Evolutionary conservation across 2,888 invertebrate genomes (phyloP), one percentile per base, ranked within the genome.

Genomic region (Therioaphis trifolii): DNA sequence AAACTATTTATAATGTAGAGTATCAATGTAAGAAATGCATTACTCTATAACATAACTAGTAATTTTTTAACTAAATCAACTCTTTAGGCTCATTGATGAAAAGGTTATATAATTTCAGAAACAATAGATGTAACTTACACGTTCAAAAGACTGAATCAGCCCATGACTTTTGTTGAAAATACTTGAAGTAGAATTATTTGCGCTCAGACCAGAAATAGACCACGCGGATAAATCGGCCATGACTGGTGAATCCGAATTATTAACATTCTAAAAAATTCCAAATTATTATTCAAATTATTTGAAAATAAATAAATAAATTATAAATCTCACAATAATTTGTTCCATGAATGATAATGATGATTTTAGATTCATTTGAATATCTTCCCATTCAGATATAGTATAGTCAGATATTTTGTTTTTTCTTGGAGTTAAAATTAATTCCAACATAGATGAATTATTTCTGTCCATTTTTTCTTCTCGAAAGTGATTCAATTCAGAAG

Each of bases 321-420:
- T 18, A 15, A 3, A 35, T 35, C 82, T 82, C 5, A 82, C 82
- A 40, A 82, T 35, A 63, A 82, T 82, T n/a, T 82, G 49, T 14
- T 82, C 63, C 63, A 82, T 66, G 12, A 74, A 82, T 14, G 21
- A n/a, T 27, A 72, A 24, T 52, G 82, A 82, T 15, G 63, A 74
- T 24, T 63, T 74, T n/a, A 82, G 29, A 29, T 74, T 63, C 7
- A 24, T 82, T 18, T 40, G n/a, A 18, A 82, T 74, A 14, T 82
- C 74, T 63, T 52, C 52, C 82, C 82, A 82, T 29, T 82, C 74
- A 40, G 52, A 24, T 18, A 40, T 14, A n/a, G 74, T 40, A 63
- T 72, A 82, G 1, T 74, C 52, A 12, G 82, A 82, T 1, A 63
- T 66, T 24, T 74, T 72, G n/a, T 40, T 24, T 14, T 52, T 74